phyloP scores from a whole-genome alignment of 1,140 invertebrate species.

The Dinothrombium tinctorium region DNA sequence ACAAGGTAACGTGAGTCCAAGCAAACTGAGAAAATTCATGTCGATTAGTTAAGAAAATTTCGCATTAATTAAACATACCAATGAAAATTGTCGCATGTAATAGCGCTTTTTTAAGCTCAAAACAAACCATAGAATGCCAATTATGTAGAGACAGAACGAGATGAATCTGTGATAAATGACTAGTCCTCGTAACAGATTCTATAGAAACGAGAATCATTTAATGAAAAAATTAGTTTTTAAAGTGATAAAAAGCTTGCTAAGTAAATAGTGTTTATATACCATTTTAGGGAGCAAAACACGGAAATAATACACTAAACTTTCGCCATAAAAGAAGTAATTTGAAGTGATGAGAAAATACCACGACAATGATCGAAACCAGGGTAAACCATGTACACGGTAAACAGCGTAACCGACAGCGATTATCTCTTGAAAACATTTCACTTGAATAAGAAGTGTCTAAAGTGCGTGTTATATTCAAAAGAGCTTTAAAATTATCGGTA shows the following conservation, averaged over 20 bases:
- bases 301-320: slow-evolving; percentile 92
- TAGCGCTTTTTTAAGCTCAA: slow-evolving; percentile 87
- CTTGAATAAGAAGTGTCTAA: slow-evolving; percentile 83
- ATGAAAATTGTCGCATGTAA: slow-evolving; percentile 91
- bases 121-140: slow-evolving; percentile 96
- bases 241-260: background rate
- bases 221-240: slow-evolving; percentile 10
- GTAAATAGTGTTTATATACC: slow-evolving; percentile 30
- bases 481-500: background rate
- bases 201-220: slow-evolving; percentile 24
- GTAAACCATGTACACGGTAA: slow-evolving; percentile 86
- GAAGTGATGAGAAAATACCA: slow-evolving; percentile 98
- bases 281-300: slow-evolving; percentile 71
- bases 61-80: slow-evolving; percentile 26
- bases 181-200: slow-evolving; percentile 77
- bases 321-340: slow-evolving; percentile 98
- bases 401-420: slow-evolving; percentile 98
- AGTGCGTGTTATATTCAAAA: background rate
- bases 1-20: slow-evolving; percentile 91
- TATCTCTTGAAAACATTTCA: slow-evolving; percentile 99
- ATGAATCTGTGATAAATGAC: slow-evolving; percentile 94
- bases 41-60: background rate
- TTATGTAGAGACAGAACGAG: slow-evolving; percentile 84
- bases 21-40: slow-evolving; percentile 39
- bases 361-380: slow-evolving; percentile 93